Evolutionary conservation across 2,113 vertebrate species (phyloP).

Genomic region (Corvus moneduloides): DNA sequence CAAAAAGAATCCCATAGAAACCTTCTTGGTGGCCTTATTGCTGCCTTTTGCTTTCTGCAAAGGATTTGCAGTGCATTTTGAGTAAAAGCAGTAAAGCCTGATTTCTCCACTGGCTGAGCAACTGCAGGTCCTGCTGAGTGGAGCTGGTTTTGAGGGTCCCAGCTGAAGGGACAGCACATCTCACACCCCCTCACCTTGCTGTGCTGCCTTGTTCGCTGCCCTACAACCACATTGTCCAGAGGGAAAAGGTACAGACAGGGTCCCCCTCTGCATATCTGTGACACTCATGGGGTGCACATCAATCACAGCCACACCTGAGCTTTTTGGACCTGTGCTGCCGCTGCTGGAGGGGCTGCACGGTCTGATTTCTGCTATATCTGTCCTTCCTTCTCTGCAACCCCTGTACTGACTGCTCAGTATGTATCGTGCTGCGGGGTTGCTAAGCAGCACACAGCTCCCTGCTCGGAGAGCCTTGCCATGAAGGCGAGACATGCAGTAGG

Average conservation of each 20-base stretch:
- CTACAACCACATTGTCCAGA: background rate
- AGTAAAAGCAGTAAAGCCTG: background rate
- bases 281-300: rapidly evolving
- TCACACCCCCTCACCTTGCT: background rate
- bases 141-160: background rate
- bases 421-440: background rate
- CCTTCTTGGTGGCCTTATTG: background rate
- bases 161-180: background rate
- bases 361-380: background rate
- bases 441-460: background rate
- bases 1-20: background rate
- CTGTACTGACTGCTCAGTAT: background rate
- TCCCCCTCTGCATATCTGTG: background rate
- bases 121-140: background rate
- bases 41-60: background rate
- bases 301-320: background rate
- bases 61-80: background rate
- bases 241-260: rapidly evolving
- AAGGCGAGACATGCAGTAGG: rapidly evolving
- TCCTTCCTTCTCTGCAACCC: background rate
- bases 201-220: background rate
- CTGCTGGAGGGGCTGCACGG: rapidly evolving
- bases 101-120: background rate
- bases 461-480: rapidly evolving
- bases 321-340: background rate